These are phyloP conservation scores for Agrochola litura DNA, from an alignment of 2,888 invertebrate species.

Conservation along the genomic window DNA sequence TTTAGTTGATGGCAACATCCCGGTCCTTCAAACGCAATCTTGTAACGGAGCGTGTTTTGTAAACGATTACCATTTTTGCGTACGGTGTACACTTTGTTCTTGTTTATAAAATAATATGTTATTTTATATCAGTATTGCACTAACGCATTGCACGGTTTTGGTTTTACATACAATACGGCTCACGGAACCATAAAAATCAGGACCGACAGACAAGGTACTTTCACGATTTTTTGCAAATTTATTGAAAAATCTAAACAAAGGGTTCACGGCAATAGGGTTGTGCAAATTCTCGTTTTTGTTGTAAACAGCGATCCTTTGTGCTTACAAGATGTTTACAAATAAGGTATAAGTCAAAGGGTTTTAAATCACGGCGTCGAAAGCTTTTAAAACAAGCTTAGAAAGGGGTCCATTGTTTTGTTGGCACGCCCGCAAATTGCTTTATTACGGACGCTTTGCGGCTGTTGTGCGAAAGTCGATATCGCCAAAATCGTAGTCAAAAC, in stretches of 20 bases:
- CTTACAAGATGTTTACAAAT: constrained; percentile 88
- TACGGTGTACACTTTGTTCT: constrained; percentile 25
- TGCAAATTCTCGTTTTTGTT: constrained; percentile 85
- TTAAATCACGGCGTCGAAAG: constrained; percentile 90
- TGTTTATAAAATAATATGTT: constrained; percentile 24
- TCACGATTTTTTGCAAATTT: constrained; percentile 77
- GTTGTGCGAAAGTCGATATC: constrained; percentile 87
- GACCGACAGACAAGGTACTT: constrained; percentile 75
- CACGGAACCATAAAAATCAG: constrained; percentile 64
- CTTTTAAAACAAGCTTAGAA: constrained; percentile 90
- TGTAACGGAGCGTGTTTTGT: constrained; percentile 52
- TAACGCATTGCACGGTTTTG: constrained; percentile 36
- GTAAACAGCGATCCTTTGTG: constrained; percentile 86
- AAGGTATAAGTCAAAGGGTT: constrained; percentile 89
- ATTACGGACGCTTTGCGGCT: constrained; percentile 83
- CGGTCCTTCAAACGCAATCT: constrained; percentile 53
- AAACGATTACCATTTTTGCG: constrained; percentile 56
- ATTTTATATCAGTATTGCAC: constrained; percentile 33
- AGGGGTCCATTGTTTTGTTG: constrained; percentile 88
- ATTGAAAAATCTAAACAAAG: constrained; percentile 80
- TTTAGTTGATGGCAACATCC: constrained; percentile 56
- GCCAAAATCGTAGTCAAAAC: constrained; percentile 88
- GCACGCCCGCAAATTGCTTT: constrained; percentile 89
- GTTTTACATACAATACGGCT: constrained; percentile 13
- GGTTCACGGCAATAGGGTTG: constrained; percentile 87